Evolutionary conservation across 2,797 vertebrate genomes (phyloP), one percentile per base, ranked within the genome.

Genomic region (Miichthys miiuy): DNA sequence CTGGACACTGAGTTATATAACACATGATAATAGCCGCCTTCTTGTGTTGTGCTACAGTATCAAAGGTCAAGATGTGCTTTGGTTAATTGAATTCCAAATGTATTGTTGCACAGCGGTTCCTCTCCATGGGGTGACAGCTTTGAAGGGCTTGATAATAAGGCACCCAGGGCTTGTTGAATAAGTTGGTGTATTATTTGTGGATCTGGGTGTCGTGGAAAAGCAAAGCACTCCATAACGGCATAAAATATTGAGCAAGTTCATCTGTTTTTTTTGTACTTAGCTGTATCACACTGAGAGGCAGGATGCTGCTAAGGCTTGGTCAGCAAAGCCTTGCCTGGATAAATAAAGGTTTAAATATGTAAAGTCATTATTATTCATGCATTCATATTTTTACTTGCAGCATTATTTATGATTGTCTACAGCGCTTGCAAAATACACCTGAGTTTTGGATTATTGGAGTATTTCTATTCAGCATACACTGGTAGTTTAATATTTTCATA

Each of bases 11-110:
- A 30, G 69, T 73, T 82, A 72, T 7, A 72, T 75, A 80, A 77
- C 21, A 61, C 67, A 62, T 58, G 23, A 77, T 61, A 74, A 82
- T 77, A 65, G 81, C 41, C 16, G 20, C 44, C 61, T 46, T 72
- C 65, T 72, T 38, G 14, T 58, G 81, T 23, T 70, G 62, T 56
- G 61, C 23, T 66, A 48, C 52, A 38, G 21, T 50, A 76, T 68
- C 56, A 85, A 82, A 87, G 87, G 87, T 88, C 88, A 81, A 61
- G 70, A 77, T 76, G 79, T 79, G 77, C 72, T 89, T 73, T 64
- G 72, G 67, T 69, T 88, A 89, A 92, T 89, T 90, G 71, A 90
- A 90, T 86, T 81, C 72, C 60, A 63, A 47, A 80, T 78, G 25
- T 81, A 77, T 85, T 83, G 86, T 78, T 54, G 79, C 71, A 56